phyloP scores from a whole-genome alignment of 2,888 invertebrate genomes.

The Aspidiotus rigidus region DNA sequence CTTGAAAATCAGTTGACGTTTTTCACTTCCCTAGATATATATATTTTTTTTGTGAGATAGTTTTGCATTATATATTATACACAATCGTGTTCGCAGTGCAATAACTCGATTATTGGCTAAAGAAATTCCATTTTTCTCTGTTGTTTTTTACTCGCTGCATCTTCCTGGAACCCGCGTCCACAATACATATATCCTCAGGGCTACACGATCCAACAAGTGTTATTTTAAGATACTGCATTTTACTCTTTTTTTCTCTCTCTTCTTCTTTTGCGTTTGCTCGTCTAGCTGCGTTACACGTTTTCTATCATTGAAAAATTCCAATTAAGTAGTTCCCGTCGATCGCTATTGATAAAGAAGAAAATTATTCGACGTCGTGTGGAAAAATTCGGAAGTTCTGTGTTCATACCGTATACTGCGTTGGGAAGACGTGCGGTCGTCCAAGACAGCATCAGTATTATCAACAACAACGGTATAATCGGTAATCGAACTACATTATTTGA shows the following conservation, averaged over 20 bases:
- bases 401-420: background rate
- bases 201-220: conserved; percentile 33
- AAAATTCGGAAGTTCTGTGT: too few species aligned
- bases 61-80: conserved; percentile 4
- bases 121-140: conserved; percentile 7
- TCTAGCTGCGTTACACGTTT: too few species aligned
- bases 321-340: too few species aligned
- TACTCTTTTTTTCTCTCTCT: background rate
- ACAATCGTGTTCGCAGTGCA: conserved; percentile 18
- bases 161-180: conserved; percentile 17
- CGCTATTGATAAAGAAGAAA: too few species aligned
- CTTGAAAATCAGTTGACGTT: conserved; percentile 26
- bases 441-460: background rate
- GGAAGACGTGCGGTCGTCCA: background rate
- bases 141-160: background rate
- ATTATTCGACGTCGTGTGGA: too few species aligned
- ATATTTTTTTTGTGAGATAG: conserved; percentile 24
- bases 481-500: background rate
- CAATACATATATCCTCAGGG: conserved; percentile 28
- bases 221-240: conserved; percentile 9
- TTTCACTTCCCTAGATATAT: conserved; percentile 10
- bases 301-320: too few species aligned
- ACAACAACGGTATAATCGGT: background rate
- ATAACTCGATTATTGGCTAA: conserved; percentile 8
- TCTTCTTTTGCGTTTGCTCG: too few species aligned